Base-by-base conservation (phyloP, 2,797 vertebrate genomes). In the Mus caroli region DNA sequence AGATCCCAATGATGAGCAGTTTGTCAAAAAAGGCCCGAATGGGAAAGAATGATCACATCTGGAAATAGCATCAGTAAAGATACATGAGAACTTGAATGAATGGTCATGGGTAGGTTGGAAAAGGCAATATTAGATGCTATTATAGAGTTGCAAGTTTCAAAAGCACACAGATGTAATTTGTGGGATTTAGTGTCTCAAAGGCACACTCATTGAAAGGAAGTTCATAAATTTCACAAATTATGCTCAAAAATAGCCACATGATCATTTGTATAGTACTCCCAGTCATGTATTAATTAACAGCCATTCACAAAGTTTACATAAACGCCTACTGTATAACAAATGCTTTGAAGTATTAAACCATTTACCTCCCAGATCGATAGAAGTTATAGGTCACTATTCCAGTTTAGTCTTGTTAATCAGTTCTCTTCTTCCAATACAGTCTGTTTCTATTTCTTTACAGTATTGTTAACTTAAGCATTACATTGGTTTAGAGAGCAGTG, bases 231-330 rank as follows among this genome's bases (percentile, higher is more conserved):
- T 86, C 76, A 77, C 11, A 52, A 20, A 50, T 64, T 28, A 28
- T 80, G 22, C 46, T 34, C 78, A 92, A 92, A 80, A 77, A 34
- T 87, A 37, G 85, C n/a, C 22, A 9, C 87, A 94, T 85, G 80
- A 17, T 88, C 22, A 52, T 34, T 95, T 91, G 46, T 37, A 2
- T 92, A 91, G 17, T 88, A 37, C 26, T 93, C 12, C 22, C 73
- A 52, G 28, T 89, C 26, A 56, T 7, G 37, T 3, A 46, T 88
- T 94, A 28, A 28, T 60, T 90, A 64, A 71, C 1, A 71, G 52
- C 91, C 58, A 77, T 92, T 91, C 17, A 76, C 13, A 34, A 60
- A 88, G 15, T 13, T 31, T 82, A 46, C 83, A 28, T 83, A 62
- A 86, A 54, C 67, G 10, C 84, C 26, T 91, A 26, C 4, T 75